Evolutionary conservation across 2,797 vertebrate species (phyloP).

Genomic region (Gallinago stenura): DNA sequence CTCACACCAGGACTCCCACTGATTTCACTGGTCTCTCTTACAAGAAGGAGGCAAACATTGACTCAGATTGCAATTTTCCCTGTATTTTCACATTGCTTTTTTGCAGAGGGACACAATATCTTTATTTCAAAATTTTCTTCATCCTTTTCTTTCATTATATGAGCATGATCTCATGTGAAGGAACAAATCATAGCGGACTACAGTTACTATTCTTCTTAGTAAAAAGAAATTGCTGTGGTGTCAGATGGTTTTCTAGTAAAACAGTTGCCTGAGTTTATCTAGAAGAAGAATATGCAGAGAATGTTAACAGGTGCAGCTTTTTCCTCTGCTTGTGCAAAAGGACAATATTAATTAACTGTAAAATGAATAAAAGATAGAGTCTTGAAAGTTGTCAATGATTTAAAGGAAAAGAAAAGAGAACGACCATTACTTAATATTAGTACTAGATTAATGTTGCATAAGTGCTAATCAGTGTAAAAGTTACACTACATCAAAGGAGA

Average conservation of each 20-base stretch:
- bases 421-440: not conserved
- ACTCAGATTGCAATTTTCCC: not conserved
- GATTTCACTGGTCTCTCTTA: not conserved
- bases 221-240: not conserved
- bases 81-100: not conserved
- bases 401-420: not conserved
- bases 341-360: not conserved
- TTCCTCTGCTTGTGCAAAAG: not conserved
- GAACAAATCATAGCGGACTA: not conserved
- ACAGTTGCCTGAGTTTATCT: not conserved
- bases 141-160: not conserved
- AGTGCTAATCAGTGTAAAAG: not conserved
- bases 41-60: not conserved
- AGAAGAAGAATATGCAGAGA: not conserved
- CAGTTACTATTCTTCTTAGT: not conserved
- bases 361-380: not conserved
- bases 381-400: not conserved
- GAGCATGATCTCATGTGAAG: not conserved
- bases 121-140: not conserved
- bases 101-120: not conserved
- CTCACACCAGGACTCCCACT: rapidly evolving
- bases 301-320: not conserved
- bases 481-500: not conserved
- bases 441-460: not conserved
- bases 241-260: not conserved